Evolutionary conservation across 2,113 vertebrate species (phyloP), one percentile per base, ranked within the genome.

Genomic region (Elephas maximus): DNA sequence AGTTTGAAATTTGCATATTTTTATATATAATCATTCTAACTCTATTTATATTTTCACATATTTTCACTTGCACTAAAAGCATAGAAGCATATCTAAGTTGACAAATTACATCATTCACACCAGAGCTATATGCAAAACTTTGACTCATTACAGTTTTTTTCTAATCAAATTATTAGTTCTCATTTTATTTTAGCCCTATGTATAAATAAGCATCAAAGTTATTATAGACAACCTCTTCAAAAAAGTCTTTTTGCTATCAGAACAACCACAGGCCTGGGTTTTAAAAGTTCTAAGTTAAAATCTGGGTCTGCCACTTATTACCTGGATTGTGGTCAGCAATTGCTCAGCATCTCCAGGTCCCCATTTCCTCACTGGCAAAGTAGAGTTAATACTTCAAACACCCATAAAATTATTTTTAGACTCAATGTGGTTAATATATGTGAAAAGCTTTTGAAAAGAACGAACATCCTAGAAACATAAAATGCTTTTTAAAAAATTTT

Each of bases 71-170:
- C 8, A 84, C 28, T 44, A 30, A 85, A 62, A 82, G 1, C 4
- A 60, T 1, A 91, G 57, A 63, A 93, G 12, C 44, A 74, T 51
- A 80, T 44, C 24, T 84, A 90, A 95, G 14, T 44, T 80, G 93
- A 84, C 33, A 95, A 90, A 96, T 95, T 53, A 78, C 51, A 92
- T 96, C 91, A 95, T 96, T 96, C 91, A 92, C 51, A 90, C 67
- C 20, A 44, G 33, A 96, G 80, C 21, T 90, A 78, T 48, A 37
- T 74, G 60, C 30, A 94, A 92, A 92, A 93, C 26, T 67, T 57
- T 93, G 82, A 92, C 30, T 96, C 60, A 81, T 67, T 88, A 44
- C 17, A 45, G 18, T 57, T 67, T 86, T 77, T 37, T 41, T 33
- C 77, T 94, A 92, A 78, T 86, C 30, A 97, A 92, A 92, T 90